Base-by-base conservation (phyloP, 2,888 invertebrate species). In the Phengaris alcon region DNA sequence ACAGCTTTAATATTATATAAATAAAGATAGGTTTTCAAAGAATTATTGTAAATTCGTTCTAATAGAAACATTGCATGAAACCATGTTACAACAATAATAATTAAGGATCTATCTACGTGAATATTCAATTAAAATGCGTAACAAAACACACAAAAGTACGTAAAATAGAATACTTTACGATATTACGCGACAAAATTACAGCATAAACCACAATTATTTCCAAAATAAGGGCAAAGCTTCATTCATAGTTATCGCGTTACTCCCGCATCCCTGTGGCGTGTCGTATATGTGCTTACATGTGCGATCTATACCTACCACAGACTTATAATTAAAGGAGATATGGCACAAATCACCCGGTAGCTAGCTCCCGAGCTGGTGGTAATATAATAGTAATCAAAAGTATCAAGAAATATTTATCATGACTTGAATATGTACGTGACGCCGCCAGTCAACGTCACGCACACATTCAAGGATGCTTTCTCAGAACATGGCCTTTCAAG, bases 121-220 rank as follows among this genome's bases (percentile, higher is more conserved):
- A 51, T 22, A 70, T 70, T 51, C 4, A 46, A 48, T 46, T 48
- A 22, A 6, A 59, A 64, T 22, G 22, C 57, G 35, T 35, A 64
- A 44, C 54, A 22, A 13, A 13, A 35, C 22, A 72, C 15, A 51
- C 22, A 54, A 22, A 52, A 22, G 72, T 54, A 82, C 83, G 85
- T 85, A 89, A 89, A 87, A 52, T 54, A 72, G 54, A 72, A 52
- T 85, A 88, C 87, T 89, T 89, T 88, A 89, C 86, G 90, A 86
- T 85, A 87, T 85, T 84, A 85, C 85, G 84, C 83, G 85, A 84
- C 87, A 83, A 87, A 88, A 90, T 88, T 88, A 89, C 87, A 86
- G 84, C 88, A 88, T 90, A 89, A 90, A 90, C 88, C 86, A 87
- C 89, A 90, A 89, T 90, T 89, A 89, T 89, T 85, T 85, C 82